A percentile compares a stretch with the other conserved stretches of the same genome.
These are phyloP conservation scores for Clarias gariepinus DNA, from an alignment of 2,113 vertebrate species.

Conservation along the genomic window DNA sequence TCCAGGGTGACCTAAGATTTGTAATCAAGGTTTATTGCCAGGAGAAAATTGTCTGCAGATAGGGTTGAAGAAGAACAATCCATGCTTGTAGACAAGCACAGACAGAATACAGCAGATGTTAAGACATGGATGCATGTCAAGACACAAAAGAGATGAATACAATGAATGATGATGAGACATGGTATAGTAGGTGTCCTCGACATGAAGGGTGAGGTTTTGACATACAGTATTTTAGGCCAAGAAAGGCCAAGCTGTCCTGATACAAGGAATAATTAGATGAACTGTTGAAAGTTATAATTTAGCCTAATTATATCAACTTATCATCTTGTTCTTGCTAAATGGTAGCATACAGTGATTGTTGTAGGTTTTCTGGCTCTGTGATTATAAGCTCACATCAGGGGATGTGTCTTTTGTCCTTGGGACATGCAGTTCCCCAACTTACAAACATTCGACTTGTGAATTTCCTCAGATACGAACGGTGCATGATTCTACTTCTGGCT, in stretches of 20 bases:
- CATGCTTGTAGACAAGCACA: background rate
- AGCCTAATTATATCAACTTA: background rate
- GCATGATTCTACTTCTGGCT: too few relatives aligned
- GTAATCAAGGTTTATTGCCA: background rate
- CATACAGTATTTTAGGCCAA: background rate
- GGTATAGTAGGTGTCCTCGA: background rate
- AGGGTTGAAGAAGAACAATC: background rate
- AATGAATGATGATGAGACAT: background rate
- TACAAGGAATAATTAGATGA: background rate
- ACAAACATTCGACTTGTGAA: too few relatives aligned
- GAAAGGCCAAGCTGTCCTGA: background rate
- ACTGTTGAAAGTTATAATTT: background rate
- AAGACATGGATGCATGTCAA: background rate
- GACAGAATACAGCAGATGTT: background rate
- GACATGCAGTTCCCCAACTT: background rate
- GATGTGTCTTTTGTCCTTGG: conserved; percentile 37
- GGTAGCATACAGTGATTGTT: background rate
- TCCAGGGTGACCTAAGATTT: background rate
- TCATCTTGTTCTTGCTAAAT: background rate
- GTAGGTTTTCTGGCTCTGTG: background rate
- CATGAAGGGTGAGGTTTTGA: background rate
- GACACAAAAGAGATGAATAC: background rate
- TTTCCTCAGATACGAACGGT: too few relatives aligned
- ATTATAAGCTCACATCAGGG: conserved; percentile 12
- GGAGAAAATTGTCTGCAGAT: background rate